Percentiles rank a stretch among this genome's conserved stretches.
phyloP scores from a whole-genome alignment of 1,140 invertebrate species.

The Neotoxoptera formosana region DNA sequence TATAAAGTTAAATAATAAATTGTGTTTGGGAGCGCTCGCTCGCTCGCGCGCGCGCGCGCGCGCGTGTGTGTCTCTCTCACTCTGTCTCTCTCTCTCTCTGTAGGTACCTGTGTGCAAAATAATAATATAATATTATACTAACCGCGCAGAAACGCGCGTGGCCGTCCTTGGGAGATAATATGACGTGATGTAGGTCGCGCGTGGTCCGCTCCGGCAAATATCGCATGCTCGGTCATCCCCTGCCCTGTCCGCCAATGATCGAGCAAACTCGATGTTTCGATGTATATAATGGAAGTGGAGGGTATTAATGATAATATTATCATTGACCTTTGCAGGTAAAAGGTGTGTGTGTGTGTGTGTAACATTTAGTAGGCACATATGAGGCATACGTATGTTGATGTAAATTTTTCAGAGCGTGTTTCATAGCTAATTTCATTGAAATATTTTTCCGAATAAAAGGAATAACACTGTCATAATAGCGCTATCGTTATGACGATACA shows the following conservation, averaged over 20 bases:
- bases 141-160: background rate
- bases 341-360: no score
- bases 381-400: no score
- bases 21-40: background rate
- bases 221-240: background rate
- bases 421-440: background rate
- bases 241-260: background rate
- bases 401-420: background rate
- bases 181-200: constrained; percentile 46
- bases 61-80: background rate
- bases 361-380: no score
- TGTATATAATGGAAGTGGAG: no score
- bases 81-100: no score
- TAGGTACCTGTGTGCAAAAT: background rate
- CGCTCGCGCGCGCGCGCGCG: background rate
- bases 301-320: no score
- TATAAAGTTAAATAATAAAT: background rate
- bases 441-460: background rate
- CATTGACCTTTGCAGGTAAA: background rate
- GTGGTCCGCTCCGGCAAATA: background rate
- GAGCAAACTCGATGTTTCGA: background rate
- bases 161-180: constrained; percentile 23
- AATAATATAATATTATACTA: no score
- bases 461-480: background rate
- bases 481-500: no score